These are phyloP conservation scores for Indicator maculatus DNA, from an alignment of 2,113 vertebrate species.

Conservation along the genomic window DNA sequence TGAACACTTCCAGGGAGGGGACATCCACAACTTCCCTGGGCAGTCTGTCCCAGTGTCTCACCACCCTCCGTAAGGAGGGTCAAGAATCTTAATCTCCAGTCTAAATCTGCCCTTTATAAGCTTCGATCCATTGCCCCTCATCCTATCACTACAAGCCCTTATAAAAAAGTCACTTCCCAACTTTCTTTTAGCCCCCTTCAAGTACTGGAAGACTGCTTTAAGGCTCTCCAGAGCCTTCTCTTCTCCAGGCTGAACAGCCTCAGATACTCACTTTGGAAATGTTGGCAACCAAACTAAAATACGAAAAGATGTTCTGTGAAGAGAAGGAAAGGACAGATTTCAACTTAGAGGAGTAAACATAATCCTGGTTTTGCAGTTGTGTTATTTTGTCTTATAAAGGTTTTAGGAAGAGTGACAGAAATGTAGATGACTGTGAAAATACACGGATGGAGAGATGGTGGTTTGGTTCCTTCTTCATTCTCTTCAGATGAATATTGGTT, in stretches of 20 bases:
- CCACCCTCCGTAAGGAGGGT: too few relatives aligned
- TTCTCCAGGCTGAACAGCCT: background rate
- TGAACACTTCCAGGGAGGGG: too few relatives aligned
- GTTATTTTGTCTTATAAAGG: background rate
- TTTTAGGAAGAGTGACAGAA: background rate
- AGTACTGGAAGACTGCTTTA: too few relatives aligned
- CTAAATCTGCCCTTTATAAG: too few relatives aligned
- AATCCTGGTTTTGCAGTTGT: background rate
- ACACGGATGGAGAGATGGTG: background rate
- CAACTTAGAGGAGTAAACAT: background rate
- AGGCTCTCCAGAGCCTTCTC: too few relatives aligned
- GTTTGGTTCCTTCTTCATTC: background rate
- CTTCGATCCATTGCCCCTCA: too few relatives aligned
- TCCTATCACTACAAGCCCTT: too few relatives aligned
- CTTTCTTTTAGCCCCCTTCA: too few relatives aligned
- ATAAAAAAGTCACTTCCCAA: too few relatives aligned
- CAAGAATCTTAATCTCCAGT: too few relatives aligned
- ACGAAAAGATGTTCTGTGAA: background rate
- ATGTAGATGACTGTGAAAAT: background rate
- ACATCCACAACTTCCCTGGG: too few relatives aligned
- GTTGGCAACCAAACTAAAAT: background rate
- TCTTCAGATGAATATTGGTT: background rate
- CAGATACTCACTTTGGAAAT: background rate
- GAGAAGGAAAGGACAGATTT: background rate
- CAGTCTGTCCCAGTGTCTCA: too few relatives aligned